These are phyloP conservation scores for Salvelinus sp. DNA, from an alignment of 2,113 vertebrate genomes.

Conservation along the genomic window DNA sequence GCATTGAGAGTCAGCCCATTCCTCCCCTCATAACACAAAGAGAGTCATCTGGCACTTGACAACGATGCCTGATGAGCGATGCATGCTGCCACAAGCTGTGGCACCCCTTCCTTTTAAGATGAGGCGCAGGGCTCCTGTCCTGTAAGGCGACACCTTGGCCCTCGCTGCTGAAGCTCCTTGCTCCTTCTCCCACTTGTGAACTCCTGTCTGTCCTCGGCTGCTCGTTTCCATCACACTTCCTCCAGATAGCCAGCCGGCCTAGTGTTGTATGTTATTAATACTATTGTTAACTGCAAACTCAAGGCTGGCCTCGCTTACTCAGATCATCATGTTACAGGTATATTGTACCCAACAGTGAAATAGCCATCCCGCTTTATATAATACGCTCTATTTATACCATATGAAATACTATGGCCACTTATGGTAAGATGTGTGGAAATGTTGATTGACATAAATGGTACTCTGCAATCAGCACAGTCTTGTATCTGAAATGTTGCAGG, in stretches of 20 bases:
- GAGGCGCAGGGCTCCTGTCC: slow-evolving; percentile 39
- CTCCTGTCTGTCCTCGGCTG: slow-evolving; percentile 68
- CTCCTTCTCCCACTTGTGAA: slow-evolving; percentile 63
- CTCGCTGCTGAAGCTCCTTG: slow-evolving; percentile 49
- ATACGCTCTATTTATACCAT: slow-evolving; percentile 62
- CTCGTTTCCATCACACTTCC: slow-evolving; percentile 63
- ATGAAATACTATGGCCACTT: slow-evolving; percentile 53
- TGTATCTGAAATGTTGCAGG: not conserved
- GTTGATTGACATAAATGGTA: not conserved
- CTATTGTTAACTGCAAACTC: slow-evolving; percentile 70
- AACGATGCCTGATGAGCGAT: slow-evolving; percentile 53
- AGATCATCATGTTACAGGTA: slow-evolving; percentile 68
- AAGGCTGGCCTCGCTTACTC: slow-evolving; percentile 57
- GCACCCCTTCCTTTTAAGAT: slow-evolving; percentile 62
- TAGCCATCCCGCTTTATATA: slow-evolving; percentile 56
- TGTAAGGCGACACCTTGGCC: slow-evolving; percentile 63
- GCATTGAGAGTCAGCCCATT: slow-evolving; percentile 56
- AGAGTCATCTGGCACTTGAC: slow-evolving; percentile 68
- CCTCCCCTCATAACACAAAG: slow-evolving; percentile 53
- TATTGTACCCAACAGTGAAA: slow-evolving; percentile 58
- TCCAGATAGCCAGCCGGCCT: slow-evolving; percentile 20
- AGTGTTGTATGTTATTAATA: slow-evolving; percentile 68
- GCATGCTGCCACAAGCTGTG: slow-evolving; percentile 28
- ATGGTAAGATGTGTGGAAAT: slow-evolving; percentile 38
- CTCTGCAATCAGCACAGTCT: not conserved